Conservation (phyloP, 1,140 invertebrate species). For the Pseudomyrmex dendroicus region DNA sequence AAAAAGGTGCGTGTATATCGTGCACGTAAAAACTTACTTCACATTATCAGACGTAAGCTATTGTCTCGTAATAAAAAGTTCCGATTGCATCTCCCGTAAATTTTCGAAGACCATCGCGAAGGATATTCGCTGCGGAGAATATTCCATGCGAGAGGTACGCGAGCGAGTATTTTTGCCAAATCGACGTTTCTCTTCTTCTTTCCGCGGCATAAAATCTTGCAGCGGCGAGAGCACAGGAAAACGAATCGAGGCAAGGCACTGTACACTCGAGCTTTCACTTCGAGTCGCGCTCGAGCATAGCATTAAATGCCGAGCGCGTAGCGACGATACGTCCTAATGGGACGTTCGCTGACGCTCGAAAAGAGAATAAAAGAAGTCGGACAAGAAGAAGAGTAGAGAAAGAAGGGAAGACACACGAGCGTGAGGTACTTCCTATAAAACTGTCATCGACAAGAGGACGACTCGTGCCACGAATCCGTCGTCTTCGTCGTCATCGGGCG, state of each 20-base stretch:
- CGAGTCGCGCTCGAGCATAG: slow-evolving; percentile 45
- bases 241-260: slow-evolving; percentile 33
- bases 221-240: slow-evolving; percentile 20
- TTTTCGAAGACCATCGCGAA: neutral
- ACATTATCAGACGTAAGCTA: too few species aligned
- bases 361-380: slow-evolving; percentile 35
- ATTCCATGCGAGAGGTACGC: neutral
- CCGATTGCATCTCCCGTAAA: neutral
- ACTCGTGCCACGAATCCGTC: neutral
- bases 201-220: neutral
- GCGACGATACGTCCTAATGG: slow-evolving; percentile 54
- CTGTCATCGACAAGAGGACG: slow-evolving; percentile 26
- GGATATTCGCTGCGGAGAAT: neutral
- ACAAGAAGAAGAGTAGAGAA: neutral
- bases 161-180: slow-evolving; percentile 1
- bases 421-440: slow-evolving; percentile 43
- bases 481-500: neutral
- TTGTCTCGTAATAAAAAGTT: too few species aligned
- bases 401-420: neutral
- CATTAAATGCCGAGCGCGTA: slow-evolving; percentile 55
- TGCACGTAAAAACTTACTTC: neutral
- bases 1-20: neutral
- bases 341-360: slow-evolving; percentile 35
- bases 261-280: slow-evolving; percentile 54
- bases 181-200: neutral